phyloP scores from a whole-genome alignment of 1,140 invertebrate genomes.

The Caerostris extrusa region DNA sequence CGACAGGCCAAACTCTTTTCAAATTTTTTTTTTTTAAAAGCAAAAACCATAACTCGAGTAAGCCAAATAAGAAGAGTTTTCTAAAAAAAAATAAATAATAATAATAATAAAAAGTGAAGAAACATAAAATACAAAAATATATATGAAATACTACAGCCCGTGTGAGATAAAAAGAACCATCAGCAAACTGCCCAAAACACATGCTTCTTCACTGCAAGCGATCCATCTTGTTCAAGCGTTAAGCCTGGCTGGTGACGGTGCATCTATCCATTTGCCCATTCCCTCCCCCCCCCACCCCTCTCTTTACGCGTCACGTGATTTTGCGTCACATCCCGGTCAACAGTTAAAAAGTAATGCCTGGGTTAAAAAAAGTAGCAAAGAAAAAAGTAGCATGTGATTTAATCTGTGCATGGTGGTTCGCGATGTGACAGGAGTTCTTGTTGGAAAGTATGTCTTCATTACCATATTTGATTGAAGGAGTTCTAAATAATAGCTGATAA shows the following conservation, averaged over 20 bases:
- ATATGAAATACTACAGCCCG: not conserved
- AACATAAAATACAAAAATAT: not conserved
- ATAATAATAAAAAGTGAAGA: conserved; percentile 4
- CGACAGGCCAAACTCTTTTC: not conserved
- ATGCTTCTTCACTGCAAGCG: conserved; percentile 13
- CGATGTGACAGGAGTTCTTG: not conserved
- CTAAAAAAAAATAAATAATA: not conserved
- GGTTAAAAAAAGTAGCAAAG: not conserved
- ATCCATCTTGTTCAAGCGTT: conserved; percentile 46
- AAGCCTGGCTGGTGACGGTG: conserved; percentile 29
- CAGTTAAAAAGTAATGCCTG: not conserved
- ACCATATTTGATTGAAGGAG: not conserved
- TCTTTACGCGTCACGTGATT: conserved; percentile 1
- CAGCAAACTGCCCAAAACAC: conserved; percentile 33
- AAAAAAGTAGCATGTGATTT: not conserved
- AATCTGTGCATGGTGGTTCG: not conserved
- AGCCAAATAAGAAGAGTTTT: conserved; percentile 6
- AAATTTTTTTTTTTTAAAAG: conserved; percentile 13
- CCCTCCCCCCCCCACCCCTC: not conserved
- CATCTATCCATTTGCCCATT: conserved; percentile 38
- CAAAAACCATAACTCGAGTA: conserved; percentile 10
- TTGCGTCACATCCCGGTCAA: not conserved
- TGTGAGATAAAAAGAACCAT: conserved; percentile 19
- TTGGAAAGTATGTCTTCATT: not conserved
- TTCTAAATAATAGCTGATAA: not conserved